phyloP scores from a whole-genome alignment of 2,113 vertebrate species.

The Murina feae region DNA sequence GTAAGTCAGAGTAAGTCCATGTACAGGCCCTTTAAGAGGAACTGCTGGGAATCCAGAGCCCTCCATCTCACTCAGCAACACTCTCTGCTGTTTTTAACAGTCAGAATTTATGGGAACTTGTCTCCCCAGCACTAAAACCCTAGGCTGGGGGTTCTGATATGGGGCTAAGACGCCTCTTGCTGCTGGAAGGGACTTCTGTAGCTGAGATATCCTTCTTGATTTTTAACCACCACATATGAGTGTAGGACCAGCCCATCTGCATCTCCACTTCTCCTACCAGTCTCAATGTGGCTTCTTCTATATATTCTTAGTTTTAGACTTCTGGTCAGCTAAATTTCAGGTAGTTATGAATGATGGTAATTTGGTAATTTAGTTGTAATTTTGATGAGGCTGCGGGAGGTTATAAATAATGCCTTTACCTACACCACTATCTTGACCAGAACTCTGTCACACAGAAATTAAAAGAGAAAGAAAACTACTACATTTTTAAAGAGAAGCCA shows the following conservation, averaged over 20 bases:
- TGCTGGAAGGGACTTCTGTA: not conserved
- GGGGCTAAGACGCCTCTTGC: not conserved
- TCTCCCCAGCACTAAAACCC: not conserved
- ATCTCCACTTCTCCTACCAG: not conserved
- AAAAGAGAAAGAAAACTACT: not conserved
- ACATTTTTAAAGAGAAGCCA: not conserved
- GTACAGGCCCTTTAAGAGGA: not conserved
- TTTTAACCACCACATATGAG: not conserved
- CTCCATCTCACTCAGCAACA: not conserved
- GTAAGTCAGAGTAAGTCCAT: not conserved
- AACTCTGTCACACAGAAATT: not conserved
- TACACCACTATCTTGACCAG: not conserved
- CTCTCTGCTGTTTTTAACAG: not conserved
- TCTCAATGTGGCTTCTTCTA: not conserved
- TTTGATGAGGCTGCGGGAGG: not conserved
- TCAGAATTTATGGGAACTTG: not conserved
- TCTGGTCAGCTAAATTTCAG: not conserved
- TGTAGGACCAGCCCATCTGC: not conserved
- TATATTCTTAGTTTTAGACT: not conserved
- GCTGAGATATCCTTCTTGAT: not conserved
- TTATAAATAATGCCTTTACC: not conserved
- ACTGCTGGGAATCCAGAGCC: not conserved
- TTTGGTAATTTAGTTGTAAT: not conserved
- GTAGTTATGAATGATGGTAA: not conserved
- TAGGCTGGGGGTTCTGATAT: not conserved